Base-by-base conservation (phyloP, 2,888 invertebrate genomes). In the Andrena hattorfiana region DNA sequence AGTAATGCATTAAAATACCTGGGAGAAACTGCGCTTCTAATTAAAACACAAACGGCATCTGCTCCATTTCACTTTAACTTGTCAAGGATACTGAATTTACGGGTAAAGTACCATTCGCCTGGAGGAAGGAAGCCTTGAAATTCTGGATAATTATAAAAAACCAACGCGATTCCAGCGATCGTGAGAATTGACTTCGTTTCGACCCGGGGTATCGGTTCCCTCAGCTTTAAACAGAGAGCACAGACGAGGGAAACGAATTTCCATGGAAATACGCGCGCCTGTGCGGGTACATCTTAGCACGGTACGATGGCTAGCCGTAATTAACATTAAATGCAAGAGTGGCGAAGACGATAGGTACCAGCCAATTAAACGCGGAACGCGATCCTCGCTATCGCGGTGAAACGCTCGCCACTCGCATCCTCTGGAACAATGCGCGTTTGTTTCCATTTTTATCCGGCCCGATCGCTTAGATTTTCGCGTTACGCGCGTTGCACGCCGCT, bases 291-390 rank as follows among this genome's bases (percentile, higher is more conserved):
- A 1, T 32, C 59, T 13, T 42, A 23, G 49, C 62, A 76, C 54
- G 70, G 42, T 63, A 70, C 60, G 42, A 13, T 42, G 54, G 28
- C 42, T 28, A 26, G 30, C 26, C 13, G 51, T 54, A 63, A 70
- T 76, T 69, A 70, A 23, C 54, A 16, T 30, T 63, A 10, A 70
- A 70, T 42, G 62, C 30, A 70, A 70, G 62, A 63, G 23, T 5
- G 51, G 60, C 49, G 60, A 5, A n/a, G n/a, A 71, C 23, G 54
- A 62, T 54, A n/a, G 32, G 26, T 20, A 1, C 56, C 20, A 23
- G 51, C 26, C 56, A 54, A 77, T 56, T 64, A 63, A 63, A 70
- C 62, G 16, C 42, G 35, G 26, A 48, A 26, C 26, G 5, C 16
- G 49, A 30, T 35, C 16, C 62, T 13, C 62, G 10, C 20, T 16